Percentiles rank a stretch among this genome's conserved stretches.
Conservation (phyloP, 2,113 vertebrate species). For the Urocolius indicus region DNA sequence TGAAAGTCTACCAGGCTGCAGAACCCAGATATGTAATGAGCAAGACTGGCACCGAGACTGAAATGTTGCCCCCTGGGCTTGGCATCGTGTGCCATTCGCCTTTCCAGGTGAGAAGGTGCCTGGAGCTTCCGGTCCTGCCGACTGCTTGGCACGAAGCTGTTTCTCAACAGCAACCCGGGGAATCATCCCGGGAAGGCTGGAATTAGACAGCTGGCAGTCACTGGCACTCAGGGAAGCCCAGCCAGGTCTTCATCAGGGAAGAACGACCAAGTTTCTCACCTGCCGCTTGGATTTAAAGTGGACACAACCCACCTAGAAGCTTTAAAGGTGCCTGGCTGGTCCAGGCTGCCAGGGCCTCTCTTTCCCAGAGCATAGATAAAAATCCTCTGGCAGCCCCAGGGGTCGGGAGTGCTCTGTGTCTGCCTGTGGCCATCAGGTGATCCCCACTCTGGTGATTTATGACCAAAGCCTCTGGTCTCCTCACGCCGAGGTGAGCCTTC, state of each 20-base stretch:
- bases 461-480: neutral
- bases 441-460: neutral
- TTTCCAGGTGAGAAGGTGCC: slow-evolving; percentile 38
- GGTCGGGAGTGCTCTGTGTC: neutral
- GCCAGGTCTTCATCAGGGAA: neutral
- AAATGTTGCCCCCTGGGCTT: slow-evolving; percentile 55
- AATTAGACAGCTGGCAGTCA: neutral
- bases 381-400: neutral
- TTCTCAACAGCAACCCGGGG: slow-evolving; percentile 32
- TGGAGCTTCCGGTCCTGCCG: slow-evolving; percentile 39
- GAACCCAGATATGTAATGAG: slow-evolving; percentile 53
- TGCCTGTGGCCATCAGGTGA: neutral
- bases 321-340: neutral
- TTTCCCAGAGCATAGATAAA: neutral
- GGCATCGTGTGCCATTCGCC: slow-evolving; percentile 53
- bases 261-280: neutral
- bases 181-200: slow-evolving; percentile 30
- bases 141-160: slow-evolving; percentile 30
- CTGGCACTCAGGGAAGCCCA: neutral
- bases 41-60: slow-evolving; percentile 62
- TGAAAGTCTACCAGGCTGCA: slow-evolving; percentile 59
- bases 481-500: accelerated
- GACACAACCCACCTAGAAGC: neutral
- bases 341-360: neutral
- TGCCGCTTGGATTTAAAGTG: neutral